Evolutionary conservation across 2,113 vertebrate species (phyloP).

Genomic region (Dryoscopus gambensis): DNA sequence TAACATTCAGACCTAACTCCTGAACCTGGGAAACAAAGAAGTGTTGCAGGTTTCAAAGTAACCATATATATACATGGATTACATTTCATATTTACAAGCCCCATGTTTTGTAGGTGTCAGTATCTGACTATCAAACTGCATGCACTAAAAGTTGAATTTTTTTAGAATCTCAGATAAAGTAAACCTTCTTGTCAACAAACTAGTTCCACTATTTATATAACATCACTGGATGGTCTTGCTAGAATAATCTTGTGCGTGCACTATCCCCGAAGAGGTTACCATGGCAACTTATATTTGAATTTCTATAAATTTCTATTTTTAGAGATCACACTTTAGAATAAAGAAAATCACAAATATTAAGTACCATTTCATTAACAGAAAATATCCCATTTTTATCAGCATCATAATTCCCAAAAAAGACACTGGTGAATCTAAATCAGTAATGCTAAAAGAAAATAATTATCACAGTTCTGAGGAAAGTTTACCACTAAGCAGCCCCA

Average conservation of each 20-base stretch:
- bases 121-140: not conserved
- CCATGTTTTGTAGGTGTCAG: not conserved
- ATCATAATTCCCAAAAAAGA: not conserved
- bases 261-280: constrained; percentile 71
- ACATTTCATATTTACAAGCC: not conserved
- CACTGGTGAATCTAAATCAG: not conserved
- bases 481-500: not conserved
- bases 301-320: constrained; percentile 75
- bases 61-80: not conserved
- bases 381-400: not conserved
- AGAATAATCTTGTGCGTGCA: constrained; percentile 56
- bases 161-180: not conserved
- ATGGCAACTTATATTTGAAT: constrained; percentile 75
- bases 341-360: constrained; percentile 46
- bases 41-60: not conserved
- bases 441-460: not conserved
- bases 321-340: constrained; percentile 59
- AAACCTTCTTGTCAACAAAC: not conserved
- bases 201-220: constrained; percentile 58
- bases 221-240: constrained; percentile 54
- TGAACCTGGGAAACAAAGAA: not conserved
- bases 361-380: constrained; percentile 22
- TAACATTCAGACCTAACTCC: not conserved
- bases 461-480: not conserved
- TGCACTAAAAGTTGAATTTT: not conserved